These are phyloP conservation scores for Himalopsyche kuldschensis DNA, from an alignment of 2,888 invertebrate genomes.

Conservation along the genomic window DNA sequence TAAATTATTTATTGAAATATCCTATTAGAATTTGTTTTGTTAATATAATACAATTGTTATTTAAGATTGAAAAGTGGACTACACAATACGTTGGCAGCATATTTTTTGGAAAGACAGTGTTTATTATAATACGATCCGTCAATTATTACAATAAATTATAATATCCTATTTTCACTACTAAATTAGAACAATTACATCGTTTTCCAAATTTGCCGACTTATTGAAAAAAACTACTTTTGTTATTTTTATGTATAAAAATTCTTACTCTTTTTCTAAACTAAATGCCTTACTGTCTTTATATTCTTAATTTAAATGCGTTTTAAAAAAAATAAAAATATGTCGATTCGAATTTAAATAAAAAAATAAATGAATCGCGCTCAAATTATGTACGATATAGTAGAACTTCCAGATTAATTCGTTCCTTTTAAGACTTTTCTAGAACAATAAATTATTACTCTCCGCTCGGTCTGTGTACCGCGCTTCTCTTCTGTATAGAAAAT, in stretches of 20 bases:
- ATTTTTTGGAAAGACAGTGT: background rate
- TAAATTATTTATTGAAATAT: conserved; percentile 36
- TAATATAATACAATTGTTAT: conserved; percentile 7
- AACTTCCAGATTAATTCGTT: background rate
- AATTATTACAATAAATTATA: too few relatives aligned
- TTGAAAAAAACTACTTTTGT: background rate
- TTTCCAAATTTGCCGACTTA: background rate
- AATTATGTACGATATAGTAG: background rate
- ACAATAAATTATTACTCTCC: background rate
- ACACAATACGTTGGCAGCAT: background rate
- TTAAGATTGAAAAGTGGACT: background rate
- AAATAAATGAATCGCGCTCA: background rate
- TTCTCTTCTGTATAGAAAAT: background rate
- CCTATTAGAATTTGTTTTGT: conserved; percentile 18
- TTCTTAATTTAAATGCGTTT: background rate
- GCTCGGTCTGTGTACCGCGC: background rate
- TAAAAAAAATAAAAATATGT: background rate
- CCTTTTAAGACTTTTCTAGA: background rate
- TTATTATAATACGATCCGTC: too few relatives aligned
- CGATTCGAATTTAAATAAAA: background rate
- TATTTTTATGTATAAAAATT: background rate
- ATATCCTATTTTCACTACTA: too few relatives aligned
- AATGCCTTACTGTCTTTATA: background rate
- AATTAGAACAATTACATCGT: background rate
- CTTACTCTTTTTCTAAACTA: background rate